Evolutionary conservation across 2,113 vertebrate genomes (phyloP), one percentile per base, ranked within the genome.

Genomic region (Pagrus major): DNA sequence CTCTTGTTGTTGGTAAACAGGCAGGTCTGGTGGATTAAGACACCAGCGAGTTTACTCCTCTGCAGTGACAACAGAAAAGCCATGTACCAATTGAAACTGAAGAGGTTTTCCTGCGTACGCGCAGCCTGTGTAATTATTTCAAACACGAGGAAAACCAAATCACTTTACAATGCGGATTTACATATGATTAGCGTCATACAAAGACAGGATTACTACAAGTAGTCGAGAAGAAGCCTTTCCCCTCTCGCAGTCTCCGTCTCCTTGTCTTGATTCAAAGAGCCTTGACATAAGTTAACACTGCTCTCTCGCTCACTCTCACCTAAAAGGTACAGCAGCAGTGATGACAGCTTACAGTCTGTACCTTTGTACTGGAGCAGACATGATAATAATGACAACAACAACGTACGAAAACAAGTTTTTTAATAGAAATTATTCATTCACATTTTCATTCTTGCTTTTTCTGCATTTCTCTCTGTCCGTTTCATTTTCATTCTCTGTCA

Each of bases 171-270:
- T 84, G 89, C 78, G 88, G 92, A 94, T 94, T 95, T 94, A 91
- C 93, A 95, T 95, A 93, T 93, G 85, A 94, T 95, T 95, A 93
- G 85, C 73, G 88, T 93, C 92, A 83, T 91, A 93, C 89, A 93
- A 94, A 94, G 90, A 86, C 88, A 23, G 93, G 93, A 92, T 94
- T 94, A 94, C 92, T 68, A 87, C 80, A 71, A 88, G 90, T 86
- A 87, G 87, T 82, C 11, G 52, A 87, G 84, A 85, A 87, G 87
- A 85, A 89, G 86, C 83, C 76, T 79, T 82, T 80, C 83, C 76
- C 75, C 71, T 82, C 86, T 64, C 49, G 58, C 86, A 60, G 78
- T 79, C 81, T 73, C 75, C 0, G 67, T 86, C 85, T 87, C 86
- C 84, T 89, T 83, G 86, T 88, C 87, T 88, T 84, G 77, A 90